These are phyloP conservation scores for Enteromius anoplus DNA, from an alignment of 2,797 vertebrate species.

Conservation along the genomic window DNA sequence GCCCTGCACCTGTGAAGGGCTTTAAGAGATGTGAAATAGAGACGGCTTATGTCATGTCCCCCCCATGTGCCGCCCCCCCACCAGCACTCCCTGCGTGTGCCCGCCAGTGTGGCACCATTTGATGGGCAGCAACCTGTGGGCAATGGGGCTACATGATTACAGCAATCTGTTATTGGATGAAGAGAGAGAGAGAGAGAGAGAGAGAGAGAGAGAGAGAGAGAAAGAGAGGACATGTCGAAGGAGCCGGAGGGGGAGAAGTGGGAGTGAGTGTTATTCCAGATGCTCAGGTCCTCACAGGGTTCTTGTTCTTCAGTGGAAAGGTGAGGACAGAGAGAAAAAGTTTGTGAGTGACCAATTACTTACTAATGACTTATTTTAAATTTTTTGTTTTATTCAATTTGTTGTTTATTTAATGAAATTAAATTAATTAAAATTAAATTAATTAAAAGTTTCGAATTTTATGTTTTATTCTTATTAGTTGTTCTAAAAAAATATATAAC, in stretches of 20 bases:
- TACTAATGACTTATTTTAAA: not conserved
- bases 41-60: conserved; percentile 12
- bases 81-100: not conserved
- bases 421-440: not conserved
- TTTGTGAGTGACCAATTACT: not conserved
- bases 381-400: not conserved
- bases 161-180: conserved; percentile 63
- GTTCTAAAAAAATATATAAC: not conserved
- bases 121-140: conserved; percentile 42
- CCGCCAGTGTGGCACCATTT: conserved; percentile 46
- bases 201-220: conserved; percentile 27
- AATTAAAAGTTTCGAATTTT: not conserved
- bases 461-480: not conserved
- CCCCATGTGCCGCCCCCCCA: not conserved
- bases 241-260: conserved; percentile 55
- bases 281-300: conserved; percentile 39
- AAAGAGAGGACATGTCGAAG: conserved; percentile 34
- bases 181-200: conserved; percentile 2
- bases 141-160: conserved; percentile 61
- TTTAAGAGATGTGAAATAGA: conserved; percentile 20
- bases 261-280: conserved; percentile 51
- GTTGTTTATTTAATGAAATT: not conserved
- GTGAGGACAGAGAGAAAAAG: conserved; percentile 47
- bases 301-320: conserved; percentile 45
- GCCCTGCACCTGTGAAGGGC: conserved; percentile 43